Base-by-base conservation (phyloP, 2,888 invertebrate genomes). In the Oligia latruncula region DNA sequence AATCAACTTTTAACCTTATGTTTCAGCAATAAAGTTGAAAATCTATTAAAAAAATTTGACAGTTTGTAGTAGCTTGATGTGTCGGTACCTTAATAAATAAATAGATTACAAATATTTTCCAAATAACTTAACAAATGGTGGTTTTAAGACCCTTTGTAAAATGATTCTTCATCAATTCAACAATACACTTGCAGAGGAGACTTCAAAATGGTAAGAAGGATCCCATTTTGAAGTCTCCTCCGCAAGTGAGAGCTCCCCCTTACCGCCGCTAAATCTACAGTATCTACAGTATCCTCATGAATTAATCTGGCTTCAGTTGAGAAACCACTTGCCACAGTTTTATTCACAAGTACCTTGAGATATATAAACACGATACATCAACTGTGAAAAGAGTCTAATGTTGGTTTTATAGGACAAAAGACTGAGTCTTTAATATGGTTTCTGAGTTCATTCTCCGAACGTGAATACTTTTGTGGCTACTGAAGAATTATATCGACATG, bases 281-380 rank as follows among this genome's bases (percentile, higher is more conserved):
- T 62, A 87, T 85, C 71, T 64, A 64, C 73, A 46, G 20, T 62
- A 87, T 85, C 71, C 76, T 82, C 72, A 74, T 43, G 78, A 82
- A 87, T 86, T 86, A 87, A 86, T 86, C 86, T 75, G 64, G 88
- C 76, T 85, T 74, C 35, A 52, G 76, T 60, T 55, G 67, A 52
- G 49, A 74, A 87, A 82, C 85, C 85, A 77, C 80, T 85, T 70
- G 15, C 60, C 58, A 67, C 80, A 85, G 77, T 80, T 84, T 70
- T 68, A 70, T 78, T 80, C 43, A 49, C n/a, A 58, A 82, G 40
- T 74, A 60, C 46, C 23, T 66, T 58, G 62, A 43, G 60, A 75
- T n/a, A 64, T 75, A 68, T 80, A 66, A 52, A 67, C 52, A 68
- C 23, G 4, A 67, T 74, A 55, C 17, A 67, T 35, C 17, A 58